Evolutionary conservation across 2,888 invertebrate species (phyloP), one percentile per base, ranked within the genome.

Genomic region (Coecobrya sp.): DNA sequence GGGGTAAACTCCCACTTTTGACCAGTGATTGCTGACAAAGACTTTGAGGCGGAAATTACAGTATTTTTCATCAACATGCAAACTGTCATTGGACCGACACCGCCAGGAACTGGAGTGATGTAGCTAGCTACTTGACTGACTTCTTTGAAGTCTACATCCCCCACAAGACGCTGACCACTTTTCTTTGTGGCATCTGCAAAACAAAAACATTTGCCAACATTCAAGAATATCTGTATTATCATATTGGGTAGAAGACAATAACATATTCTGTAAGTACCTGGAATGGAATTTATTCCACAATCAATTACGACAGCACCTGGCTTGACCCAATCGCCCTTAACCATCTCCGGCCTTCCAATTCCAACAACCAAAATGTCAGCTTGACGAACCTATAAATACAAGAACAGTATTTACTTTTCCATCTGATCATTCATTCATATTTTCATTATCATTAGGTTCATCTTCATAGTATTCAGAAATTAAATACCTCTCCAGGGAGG

Each of bases 41-140:
- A 96, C 81, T 97, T 96, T 95, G 97, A 96, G 10, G 99, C 99
- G 84, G 98, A 97, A 94, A 97, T 96, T 52, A 99, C 98, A 0
- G 99, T 99, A 96, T 99, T 99, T 95, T 97, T 97, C 98, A 99
- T 98, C 49, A 99, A 96, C 99, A 99, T 99, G 25, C 99, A 99
- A 93, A 99, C 99, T 0, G 99, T 99, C 99, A 99, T 99, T 19
- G 99, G 99, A 0, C 99, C 99, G 92, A 99, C 99, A 93, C 99
- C 99, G 13, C 94, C 94, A 13, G 99, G 98, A 82, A 99, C 99
- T 4, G 99, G 99, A 30, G 99, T 99, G 95, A 99, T 98, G 96
- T 97, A 97, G 0, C 98, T 97, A 19, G 99, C 99, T 93, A 98
- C 97, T 94, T 97, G 96, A 94, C 96, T 96, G 5, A 98, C 99